phyloP scores from a whole-genome alignment of 2,888 invertebrate genomes.

The Clanis bilineata region DNA sequence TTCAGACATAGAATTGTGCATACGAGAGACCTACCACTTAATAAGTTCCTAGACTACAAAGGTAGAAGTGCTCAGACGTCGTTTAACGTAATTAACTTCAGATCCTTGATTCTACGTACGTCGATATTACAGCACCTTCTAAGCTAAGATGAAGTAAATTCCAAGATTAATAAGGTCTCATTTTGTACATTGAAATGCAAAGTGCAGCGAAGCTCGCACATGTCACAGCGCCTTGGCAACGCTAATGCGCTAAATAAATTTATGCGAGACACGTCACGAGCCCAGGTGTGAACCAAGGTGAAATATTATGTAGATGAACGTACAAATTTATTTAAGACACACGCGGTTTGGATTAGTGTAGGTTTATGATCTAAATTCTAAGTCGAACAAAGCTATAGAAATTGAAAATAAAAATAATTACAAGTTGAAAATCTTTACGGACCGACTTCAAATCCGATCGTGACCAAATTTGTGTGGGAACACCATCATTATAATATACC shows the following conservation, averaged over 20 bases:
- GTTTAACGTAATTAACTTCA: no score
- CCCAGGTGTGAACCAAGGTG: constrained; percentile 30
- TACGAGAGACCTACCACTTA: no score
- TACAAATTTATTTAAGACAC: constrained; percentile 12
- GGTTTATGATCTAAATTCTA: neutral
- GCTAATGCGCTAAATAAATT: constrained; percentile 51
- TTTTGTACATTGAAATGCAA: constrained; percentile 45
- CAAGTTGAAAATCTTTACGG: no score
- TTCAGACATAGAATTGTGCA: no score
- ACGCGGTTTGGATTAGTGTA: neutral
- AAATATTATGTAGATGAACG: constrained; percentile 14
- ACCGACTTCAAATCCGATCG: no score
- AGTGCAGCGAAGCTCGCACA: constrained; percentile 42
- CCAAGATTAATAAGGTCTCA: constrained; percentile 39
- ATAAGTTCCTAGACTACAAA: no score
- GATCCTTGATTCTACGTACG: neutral
- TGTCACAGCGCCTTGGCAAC: constrained; percentile 29
- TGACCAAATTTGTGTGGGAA: no score
- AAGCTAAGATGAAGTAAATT: constrained; percentile 21
- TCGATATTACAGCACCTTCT: neutral
- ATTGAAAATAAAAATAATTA: neutral
- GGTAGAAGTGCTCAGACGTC: no score
- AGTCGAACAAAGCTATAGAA: no score
- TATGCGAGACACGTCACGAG: constrained; percentile 48
- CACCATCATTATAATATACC: no score